These are phyloP conservation scores for Trididemnum miniatum DNA, from an alignment of 23 tunicate genomes.

Conservation along the genomic window DNA sequence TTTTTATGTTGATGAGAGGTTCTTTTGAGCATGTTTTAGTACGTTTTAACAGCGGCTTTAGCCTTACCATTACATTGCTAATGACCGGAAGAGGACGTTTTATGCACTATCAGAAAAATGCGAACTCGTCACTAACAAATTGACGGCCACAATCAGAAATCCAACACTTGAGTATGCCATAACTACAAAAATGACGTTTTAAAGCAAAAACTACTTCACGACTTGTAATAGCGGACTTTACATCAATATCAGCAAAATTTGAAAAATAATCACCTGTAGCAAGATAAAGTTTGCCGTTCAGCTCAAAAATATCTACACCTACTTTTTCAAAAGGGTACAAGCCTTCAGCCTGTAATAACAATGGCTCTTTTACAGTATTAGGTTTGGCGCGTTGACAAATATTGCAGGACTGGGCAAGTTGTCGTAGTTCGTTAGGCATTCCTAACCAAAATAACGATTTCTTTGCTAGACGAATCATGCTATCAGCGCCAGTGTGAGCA, in stretches of 20 bases:
- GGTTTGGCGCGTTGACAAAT: slow-evolving; percentile 17
- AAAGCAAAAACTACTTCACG: slow-evolving; percentile 12
- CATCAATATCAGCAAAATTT: slow-evolving; percentile 42
- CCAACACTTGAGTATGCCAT: slow-evolving; percentile 27
- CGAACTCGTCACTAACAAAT: slow-evolving; percentile 15
- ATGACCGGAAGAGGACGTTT: slow-evolving; percentile 18
- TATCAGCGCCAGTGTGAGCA: slow-evolving; percentile 26
- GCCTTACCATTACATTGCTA: slow-evolving; percentile 32
- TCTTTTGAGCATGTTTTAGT: neutral
- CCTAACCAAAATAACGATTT: slow-evolving; percentile 39
- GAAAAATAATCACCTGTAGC: slow-evolving; percentile 37
- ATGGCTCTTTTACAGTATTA: neutral
- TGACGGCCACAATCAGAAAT: slow-evolving; percentile 29
- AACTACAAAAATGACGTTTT: slow-evolving; percentile 19
- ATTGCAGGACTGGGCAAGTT: slow-evolving; percentile 5
- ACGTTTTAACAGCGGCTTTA: slow-evolving; percentile 16
- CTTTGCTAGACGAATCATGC: slow-evolving; percentile 34
- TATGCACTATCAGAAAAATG: slow-evolving; percentile 6
- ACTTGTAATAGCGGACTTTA: neutral
- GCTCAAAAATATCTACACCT: slow-evolving; percentile 43
- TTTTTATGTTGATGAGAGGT: neutral
- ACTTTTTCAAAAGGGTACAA: slow-evolving; percentile 24
- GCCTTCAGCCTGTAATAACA: slow-evolving; percentile 8
- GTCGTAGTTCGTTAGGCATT: slow-evolving; percentile 17
- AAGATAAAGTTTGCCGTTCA: slow-evolving; percentile 8